Percentiles rank a stretch among this genome's conserved stretches.
phyloP scores from a whole-genome alignment of 2,113 vertebrate species.

The Oreocharis arfaki region DNA sequence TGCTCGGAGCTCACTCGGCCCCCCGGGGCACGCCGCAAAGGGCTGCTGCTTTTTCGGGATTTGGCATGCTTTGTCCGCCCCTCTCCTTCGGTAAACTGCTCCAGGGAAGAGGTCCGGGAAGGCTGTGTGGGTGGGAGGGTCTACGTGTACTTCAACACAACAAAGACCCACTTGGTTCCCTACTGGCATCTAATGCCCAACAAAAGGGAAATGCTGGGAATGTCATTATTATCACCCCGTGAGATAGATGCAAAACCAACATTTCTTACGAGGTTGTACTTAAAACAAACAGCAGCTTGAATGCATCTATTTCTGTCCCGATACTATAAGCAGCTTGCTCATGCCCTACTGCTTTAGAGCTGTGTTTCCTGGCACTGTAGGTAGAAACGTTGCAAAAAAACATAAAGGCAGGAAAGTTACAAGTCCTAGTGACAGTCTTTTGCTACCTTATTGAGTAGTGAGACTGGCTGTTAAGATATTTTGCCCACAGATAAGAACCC shows the following conservation, averaged over 20 bases:
- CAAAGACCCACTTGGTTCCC: slow-evolving; percentile 38
- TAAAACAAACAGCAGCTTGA: background rate
- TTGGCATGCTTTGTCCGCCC: background rate
- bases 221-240: background rate
- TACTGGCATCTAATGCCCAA: background rate
- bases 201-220: slow-evolving; percentile 44
- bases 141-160: slow-evolving; percentile 29
- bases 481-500: background rate
- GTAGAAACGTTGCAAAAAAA: background rate
- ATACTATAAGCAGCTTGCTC: background rate
- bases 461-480: background rate
- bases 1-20: background rate
- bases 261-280: background rate
- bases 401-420: background rate
- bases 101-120: background rate
- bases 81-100: background rate
- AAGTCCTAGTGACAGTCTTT: background rate
- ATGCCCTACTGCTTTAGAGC: background rate
- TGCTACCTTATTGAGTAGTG: background rate
- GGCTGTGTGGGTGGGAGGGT: background rate
- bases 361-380: background rate
- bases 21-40: background rate
- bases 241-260: background rate
- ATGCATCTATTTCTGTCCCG: background rate
- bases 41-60: background rate